A percentile compares a stretch with the other conserved stretches of the same genome.
phyloP scores from a whole-genome alignment of 2,888 invertebrate species.

The Abrostola triplasia region DNA sequence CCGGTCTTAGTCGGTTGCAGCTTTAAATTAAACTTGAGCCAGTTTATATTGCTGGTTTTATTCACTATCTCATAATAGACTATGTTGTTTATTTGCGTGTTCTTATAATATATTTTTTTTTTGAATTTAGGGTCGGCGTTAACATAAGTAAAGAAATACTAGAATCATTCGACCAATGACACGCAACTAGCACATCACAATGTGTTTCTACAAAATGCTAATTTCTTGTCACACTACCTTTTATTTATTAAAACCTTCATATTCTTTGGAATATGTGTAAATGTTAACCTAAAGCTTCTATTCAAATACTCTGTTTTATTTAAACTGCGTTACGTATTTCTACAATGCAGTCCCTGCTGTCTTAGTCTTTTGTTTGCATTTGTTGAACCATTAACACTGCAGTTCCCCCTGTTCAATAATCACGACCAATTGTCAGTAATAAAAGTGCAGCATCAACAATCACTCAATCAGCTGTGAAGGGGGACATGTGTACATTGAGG shows the following conservation, averaged over 20 bases:
- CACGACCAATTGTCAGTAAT: conserved; percentile 80
- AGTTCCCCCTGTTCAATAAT: conserved; percentile 66
- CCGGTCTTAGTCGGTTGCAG: too few species aligned
- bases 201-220: background rate
- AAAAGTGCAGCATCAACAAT: conserved; percentile 72
- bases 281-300: too few species aligned
- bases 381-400: conserved; percentile 54
- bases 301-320: background rate
- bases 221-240: background rate
- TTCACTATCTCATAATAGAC: too few species aligned
- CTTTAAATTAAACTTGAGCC: too few species aligned
- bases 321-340: conserved; percentile 22
- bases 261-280: background rate
- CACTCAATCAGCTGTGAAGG: conserved; percentile 66
- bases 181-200: too few species aligned
- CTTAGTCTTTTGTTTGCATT: conserved; percentile 50
- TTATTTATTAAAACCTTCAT: background rate
- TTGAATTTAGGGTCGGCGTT: too few species aligned
- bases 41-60: too few species aligned
- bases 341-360: conserved; percentile 23
- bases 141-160: too few species aligned
- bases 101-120: too few species aligned
- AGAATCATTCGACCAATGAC: too few species aligned
- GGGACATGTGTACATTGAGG: conserved; percentile 54
- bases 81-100: too few species aligned